A percentile compares a stretch with the other conserved stretches of the same genome.
Evolutionary conservation across 2,888 invertebrate genomes (phyloP).

Genomic region (Agelastica alni): DNA sequence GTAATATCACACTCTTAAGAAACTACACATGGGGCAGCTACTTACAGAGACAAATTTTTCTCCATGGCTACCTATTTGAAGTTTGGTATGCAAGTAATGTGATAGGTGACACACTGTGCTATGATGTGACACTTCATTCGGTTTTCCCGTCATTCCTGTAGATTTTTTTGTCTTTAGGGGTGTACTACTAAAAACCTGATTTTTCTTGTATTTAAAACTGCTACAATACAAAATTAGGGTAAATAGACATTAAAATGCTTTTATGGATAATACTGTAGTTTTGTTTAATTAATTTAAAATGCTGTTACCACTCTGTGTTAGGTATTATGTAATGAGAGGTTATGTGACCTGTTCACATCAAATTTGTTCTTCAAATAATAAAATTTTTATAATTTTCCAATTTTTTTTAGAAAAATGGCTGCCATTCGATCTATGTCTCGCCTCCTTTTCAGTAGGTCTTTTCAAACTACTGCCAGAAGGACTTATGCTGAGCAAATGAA

Average conservation of each 20-base stretch:
- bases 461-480: conserved; percentile 56
- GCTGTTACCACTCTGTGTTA: neutral
- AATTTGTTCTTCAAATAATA: neutral
- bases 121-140: too few relatives aligned
- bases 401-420: conserved; percentile 48
- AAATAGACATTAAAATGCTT: neutral
- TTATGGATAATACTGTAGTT: neutral
- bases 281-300: neutral
- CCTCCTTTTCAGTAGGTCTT: conserved; percentile 48
- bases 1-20: too few relatives aligned
- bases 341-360: neutral
- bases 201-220: neutral
- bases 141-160: conserved; percentile 1
- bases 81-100: too few relatives aligned
- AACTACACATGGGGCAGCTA: too few relatives aligned
- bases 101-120: too few relatives aligned
- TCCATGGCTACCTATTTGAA: too few relatives aligned
- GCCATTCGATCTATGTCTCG: conserved; percentile 53
- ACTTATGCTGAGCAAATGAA: conserved; percentile 82
- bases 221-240: neutral
- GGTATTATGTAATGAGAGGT: conserved; percentile 15
- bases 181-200: neutral
- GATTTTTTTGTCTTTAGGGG: neutral
- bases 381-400: neutral
- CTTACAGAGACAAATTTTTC: too few relatives aligned